Conservation (phyloP, 2,113 vertebrate genomes). For the Dunckerocampus dactyliophorus region DNA sequence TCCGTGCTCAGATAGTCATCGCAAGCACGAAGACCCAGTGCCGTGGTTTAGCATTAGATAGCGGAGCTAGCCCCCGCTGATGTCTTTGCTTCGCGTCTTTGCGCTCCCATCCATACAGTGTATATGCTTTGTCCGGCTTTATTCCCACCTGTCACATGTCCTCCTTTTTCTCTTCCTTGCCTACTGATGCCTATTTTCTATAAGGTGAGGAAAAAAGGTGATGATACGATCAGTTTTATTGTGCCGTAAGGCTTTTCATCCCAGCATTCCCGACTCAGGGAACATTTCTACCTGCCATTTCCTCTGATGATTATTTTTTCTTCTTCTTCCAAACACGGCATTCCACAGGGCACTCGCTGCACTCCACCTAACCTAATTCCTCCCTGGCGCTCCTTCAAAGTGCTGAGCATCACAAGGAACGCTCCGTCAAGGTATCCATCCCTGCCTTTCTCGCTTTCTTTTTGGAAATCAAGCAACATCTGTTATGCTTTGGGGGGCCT, state of each 20-base stretch:
- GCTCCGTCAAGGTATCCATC: constrained; percentile 55
- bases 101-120: constrained; percentile 34
- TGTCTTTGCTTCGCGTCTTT: constrained; percentile 38
- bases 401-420: constrained; percentile 63
- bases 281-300: constrained; percentile 65
- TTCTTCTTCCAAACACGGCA: constrained; percentile 55
- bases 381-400: constrained; percentile 60
- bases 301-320: constrained; percentile 52
- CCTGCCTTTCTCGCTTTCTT: constrained; percentile 49
- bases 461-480: constrained; percentile 65
- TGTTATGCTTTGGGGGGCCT: constrained; percentile 61
- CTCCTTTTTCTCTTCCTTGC: constrained; percentile 56
- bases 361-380: constrained; percentile 76
- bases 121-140: constrained; percentile 60
- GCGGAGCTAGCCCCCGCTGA: too few species aligned
- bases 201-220: constrained; percentile 71
- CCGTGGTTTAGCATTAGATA: constrained; percentile 37
- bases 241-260: constrained; percentile 73
- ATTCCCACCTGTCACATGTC: constrained; percentile 62
- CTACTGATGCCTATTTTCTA: constrained; percentile 44
- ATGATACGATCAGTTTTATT: constrained; percentile 75
- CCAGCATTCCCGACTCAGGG: constrained; percentile 50
- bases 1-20: constrained; percentile 23
- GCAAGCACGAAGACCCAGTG: constrained; percentile 49
- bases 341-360: constrained; percentile 60